Evolutionary conservation across 92 coral and sea anemone species (phyloP).

Genomic region (Desmophyllum pertusum): DNA sequence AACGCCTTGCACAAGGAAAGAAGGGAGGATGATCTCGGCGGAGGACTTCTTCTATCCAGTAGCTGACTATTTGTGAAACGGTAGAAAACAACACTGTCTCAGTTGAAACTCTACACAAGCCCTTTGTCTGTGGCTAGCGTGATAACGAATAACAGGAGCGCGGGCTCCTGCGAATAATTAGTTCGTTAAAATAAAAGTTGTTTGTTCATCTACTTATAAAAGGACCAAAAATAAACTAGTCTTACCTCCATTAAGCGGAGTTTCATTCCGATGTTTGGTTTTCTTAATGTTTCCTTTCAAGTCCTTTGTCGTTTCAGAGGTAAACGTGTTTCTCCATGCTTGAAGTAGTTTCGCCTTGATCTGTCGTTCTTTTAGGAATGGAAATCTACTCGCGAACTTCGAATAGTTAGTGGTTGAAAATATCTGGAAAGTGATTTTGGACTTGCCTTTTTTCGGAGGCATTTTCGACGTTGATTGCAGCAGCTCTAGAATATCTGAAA

Average conservation of each 20-base stretch:
- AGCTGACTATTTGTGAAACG: too few relatives aligned
- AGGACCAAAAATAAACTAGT: not conserved
- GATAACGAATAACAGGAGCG: too few relatives aligned
- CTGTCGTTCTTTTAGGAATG: constrained; percentile 79
- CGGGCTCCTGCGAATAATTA: too few relatives aligned
- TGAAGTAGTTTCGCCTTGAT: constrained; percentile 78
- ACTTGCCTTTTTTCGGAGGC: constrained; percentile 25
- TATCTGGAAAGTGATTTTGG: constrained; percentile 57
- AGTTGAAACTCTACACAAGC: too few relatives aligned
- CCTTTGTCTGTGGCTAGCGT: too few relatives aligned
- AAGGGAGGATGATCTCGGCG: too few relatives aligned
- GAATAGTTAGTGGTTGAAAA: constrained; percentile 64
- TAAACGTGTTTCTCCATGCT: constrained; percentile 62
- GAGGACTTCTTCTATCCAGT: too few relatives aligned
- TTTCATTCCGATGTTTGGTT: not conserved
- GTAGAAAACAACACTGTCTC: too few relatives aligned
- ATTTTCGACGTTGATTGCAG: not conserved
- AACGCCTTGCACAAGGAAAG: too few relatives aligned
- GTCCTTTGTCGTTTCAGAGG: not conserved
- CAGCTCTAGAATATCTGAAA: constrained; percentile 4
- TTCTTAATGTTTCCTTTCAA: not conserved
- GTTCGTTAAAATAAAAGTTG: too few relatives aligned
- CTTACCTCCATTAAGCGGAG: constrained; percentile 11
- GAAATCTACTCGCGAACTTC: constrained; percentile 71
- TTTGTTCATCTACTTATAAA: not conserved